Evolutionary conservation across 2,113 vertebrate genomes (phyloP).

Genomic region (Solea solea): DNA sequence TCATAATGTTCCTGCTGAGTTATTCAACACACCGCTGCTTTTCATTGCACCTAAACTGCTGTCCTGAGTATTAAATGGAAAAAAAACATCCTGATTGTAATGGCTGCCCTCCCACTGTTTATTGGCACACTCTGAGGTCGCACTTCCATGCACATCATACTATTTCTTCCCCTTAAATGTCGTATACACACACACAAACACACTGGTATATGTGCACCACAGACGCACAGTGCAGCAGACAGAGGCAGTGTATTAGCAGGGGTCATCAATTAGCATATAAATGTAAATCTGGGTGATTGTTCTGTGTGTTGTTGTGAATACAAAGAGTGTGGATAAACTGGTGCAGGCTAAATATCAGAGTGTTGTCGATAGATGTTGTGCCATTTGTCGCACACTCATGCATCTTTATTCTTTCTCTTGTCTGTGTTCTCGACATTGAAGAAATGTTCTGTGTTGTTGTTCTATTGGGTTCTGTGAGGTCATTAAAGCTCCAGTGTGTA

Average conservation of each 20-base stretch:
- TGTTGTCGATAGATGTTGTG: conserved; percentile 33
- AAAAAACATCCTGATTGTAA: conserved; percentile 47
- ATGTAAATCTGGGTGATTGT: conserved; percentile 44
- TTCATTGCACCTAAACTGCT: conserved; percentile 44
- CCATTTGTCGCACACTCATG: conserved; percentile 8
- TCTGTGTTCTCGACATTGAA: not conserved
- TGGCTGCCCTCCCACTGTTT: conserved; percentile 38
- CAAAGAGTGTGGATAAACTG: conserved; percentile 17
- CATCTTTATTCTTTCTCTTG: conserved; percentile 8
- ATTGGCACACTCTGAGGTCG: not conserved
- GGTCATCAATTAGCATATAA: conserved; percentile 55
- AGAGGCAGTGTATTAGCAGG: conserved; percentile 27
- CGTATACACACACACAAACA: conserved; percentile 15
- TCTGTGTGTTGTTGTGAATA: conserved; percentile 14
- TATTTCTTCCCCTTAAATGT: conserved; percentile 5
- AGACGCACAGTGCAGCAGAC: too few species aligned
- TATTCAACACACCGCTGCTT: conserved; percentile 22
- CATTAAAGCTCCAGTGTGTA: too few species aligned
- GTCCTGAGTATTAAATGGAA: conserved; percentile 44
- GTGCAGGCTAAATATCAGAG: conserved; percentile 27
- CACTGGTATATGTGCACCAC: conserved; percentile 4
- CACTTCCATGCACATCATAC: conserved; percentile 5
- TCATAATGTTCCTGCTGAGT: conserved; percentile 32
- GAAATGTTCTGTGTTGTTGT: too few species aligned
- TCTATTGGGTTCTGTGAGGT: too few species aligned